phyloP scores from a whole-genome alignment of 2,797 vertebrate species.

The Zenarchopterus dispar region DNA sequence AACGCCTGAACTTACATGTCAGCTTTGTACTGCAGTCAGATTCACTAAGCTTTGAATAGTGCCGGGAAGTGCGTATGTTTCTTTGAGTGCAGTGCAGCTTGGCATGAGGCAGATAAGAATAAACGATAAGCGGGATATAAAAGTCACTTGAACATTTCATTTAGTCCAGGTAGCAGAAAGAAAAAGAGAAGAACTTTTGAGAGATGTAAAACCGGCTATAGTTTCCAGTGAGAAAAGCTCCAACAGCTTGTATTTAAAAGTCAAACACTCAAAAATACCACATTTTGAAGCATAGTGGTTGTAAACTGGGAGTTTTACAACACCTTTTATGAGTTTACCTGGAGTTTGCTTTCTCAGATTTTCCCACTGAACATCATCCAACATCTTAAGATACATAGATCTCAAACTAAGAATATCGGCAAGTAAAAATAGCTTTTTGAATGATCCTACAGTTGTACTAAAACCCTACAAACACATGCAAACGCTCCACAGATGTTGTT shows the following conservation, averaged over 20 bases:
- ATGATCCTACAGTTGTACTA: slow-evolving; percentile 20
- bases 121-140: slow-evolving; percentile 49
- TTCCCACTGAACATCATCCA: slow-evolving; percentile 1
- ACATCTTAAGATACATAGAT: slow-evolving; percentile 9
- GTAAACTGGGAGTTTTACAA: too few species aligned
- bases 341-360: not conserved
- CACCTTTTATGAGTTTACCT: not conserved
- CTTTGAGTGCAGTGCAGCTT: slow-evolving; percentile 65
- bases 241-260: not conserved
- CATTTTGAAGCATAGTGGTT: too few species aligned
- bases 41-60: slow-evolving; percentile 67
- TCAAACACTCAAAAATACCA: not conserved
- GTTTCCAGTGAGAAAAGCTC: too few species aligned
- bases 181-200: not conserved
- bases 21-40: slow-evolving; percentile 69
- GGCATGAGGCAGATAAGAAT: slow-evolving; percentile 54
- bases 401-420: slow-evolving; percentile 25
- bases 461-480: slow-evolving; percentile 21
- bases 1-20: slow-evolving; percentile 74
- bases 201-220: too few species aligned
- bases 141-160: slow-evolving; percentile 44
- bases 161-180: slow-evolving; percentile 6
- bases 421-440: slow-evolving; percentile 24
- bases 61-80: slow-evolving; percentile 50
- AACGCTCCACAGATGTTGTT: slow-evolving; percentile 49